Conservation (phyloP, 2,113 vertebrate species). For the Clinocottus analis region DNA sequence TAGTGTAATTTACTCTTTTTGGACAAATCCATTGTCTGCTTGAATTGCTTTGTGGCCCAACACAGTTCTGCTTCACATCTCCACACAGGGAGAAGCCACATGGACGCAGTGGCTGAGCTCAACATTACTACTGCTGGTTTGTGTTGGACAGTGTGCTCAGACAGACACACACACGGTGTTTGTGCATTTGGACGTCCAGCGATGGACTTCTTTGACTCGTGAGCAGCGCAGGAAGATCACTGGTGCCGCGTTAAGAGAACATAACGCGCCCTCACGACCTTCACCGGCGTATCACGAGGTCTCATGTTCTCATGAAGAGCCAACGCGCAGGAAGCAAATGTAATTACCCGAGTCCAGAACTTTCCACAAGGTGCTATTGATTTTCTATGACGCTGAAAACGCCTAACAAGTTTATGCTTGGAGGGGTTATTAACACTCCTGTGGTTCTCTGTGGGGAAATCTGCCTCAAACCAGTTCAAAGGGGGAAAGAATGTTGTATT, state of each 20-base stretch:
- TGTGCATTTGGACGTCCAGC: not conserved
- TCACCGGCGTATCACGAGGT: conserved; percentile 14
- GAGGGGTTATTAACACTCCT: not conserved
- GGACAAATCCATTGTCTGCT: too few relatives aligned
- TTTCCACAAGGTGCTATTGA: conserved; percentile 55
- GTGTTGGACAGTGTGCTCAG: not conserved
- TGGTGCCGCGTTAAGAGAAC: not conserved
- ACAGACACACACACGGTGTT: not conserved
- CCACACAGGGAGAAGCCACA: too few relatives aligned
- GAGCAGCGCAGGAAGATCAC: not conserved
- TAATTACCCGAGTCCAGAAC: conserved; percentile 40
- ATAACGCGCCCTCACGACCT: conserved; percentile 8
- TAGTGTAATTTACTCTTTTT: too few relatives aligned
- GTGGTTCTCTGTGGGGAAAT: not conserved
- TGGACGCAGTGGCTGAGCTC: not conserved
- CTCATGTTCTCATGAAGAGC: conserved; percentile 44
- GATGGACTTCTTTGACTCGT: not conserved
- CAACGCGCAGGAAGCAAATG: conserved; percentile 33
- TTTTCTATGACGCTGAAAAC: conserved; percentile 19
- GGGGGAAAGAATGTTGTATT: not conserved
- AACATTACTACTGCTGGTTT: not conserved
- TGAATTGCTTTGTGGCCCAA: too few relatives aligned
- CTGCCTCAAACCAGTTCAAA: not conserved
- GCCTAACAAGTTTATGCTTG: conserved; percentile 19
- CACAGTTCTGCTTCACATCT: too few relatives aligned